Conservation (phyloP, 1,140 invertebrate genomes). For the honey bee (Apis mellifera) region Amel_HAv3.1 CM009941.2:14610001-14610500, state of each 20-base stretch:
- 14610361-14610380: not conserved
- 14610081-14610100: constrained; percentile 24
- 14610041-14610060: not conserved
- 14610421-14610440: no score
- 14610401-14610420: no score
- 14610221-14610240: constrained; percentile 27
- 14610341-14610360: not conserved
- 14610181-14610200: constrained; percentile 33
- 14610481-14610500: no score
- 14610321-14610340: not conserved
- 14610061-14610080: not conserved
- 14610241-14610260: constrained; percentile 48
- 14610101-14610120: constrained; percentile 40
- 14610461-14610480: no score
- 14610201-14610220: constrained; percentile 9
- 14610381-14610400: no score
- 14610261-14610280: not conserved
- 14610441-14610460: no score
- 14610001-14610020: not conserved
- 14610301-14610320: not conserved
- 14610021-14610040: not conserved
- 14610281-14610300: not conserved
- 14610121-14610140: constrained; percentile 27
- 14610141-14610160: constrained; percentile 51
- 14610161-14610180: constrained; percentile 67